A percentile compares a stretch with the other conserved stretches of the same genome.
Evolutionary conservation across 2,113 vertebrate species (phyloP).

Genomic region (Kryptolebias marmoratus): DNA sequence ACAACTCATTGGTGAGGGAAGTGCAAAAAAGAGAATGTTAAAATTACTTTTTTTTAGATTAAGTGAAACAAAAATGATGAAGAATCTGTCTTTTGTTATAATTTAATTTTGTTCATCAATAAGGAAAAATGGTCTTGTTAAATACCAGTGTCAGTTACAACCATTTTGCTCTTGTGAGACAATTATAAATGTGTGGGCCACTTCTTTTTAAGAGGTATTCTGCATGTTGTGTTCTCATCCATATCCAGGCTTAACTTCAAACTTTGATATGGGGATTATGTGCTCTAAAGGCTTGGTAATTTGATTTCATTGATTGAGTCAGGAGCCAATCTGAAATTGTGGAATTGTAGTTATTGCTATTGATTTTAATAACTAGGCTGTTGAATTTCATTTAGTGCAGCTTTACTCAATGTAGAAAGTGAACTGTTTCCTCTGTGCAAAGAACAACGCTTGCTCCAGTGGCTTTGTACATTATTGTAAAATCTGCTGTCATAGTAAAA

Average conservation of each 20-base stretch:
- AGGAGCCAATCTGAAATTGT: constrained; percentile 78
- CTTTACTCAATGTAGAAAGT: constrained; percentile 59
- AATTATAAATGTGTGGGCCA: constrained; percentile 20
- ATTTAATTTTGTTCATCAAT: not conserved
- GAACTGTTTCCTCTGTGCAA: constrained; percentile 38
- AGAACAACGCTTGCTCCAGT: constrained; percentile 7
- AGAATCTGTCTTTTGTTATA: not conserved
- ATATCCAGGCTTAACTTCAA: constrained; percentile 61
- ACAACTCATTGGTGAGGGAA: not conserved
- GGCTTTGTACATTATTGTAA: constrained; percentile 25
- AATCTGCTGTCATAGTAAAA: constrained; percentile 11
- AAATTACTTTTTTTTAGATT: not conserved
- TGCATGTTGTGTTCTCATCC: constrained; percentile 53
- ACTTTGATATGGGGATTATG: constrained; percentile 71
- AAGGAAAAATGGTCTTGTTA: not conserved
- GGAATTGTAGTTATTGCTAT: constrained; percentile 84
- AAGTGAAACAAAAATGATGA: not conserved
- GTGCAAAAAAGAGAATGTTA: not conserved
- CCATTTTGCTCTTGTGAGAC: not conserved
- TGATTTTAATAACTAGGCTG: constrained; percentile 86
- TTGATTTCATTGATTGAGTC: constrained; percentile 82
- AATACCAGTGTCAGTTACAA: not conserved
- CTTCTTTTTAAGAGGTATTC: constrained; percentile 44
- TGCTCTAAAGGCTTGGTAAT: constrained; percentile 75
- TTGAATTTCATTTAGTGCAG: constrained; percentile 78